Base-by-base conservation (phyloP, 2,888 invertebrate species). In the Leuctra nigra region DNA sequence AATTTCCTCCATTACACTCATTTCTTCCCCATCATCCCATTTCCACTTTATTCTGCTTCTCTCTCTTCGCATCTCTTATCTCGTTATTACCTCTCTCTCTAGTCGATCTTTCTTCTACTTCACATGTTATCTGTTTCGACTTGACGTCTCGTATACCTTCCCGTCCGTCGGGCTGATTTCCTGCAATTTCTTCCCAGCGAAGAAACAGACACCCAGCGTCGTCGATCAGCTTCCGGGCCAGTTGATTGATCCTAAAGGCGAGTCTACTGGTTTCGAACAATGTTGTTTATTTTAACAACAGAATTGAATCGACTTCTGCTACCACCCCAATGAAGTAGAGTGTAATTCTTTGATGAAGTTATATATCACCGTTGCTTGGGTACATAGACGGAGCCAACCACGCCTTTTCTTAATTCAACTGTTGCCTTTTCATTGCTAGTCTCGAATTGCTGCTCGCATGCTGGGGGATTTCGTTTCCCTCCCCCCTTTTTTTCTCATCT, bases 311-410 rank as follows among this genome's bases (percentile, higher is more conserved):
- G 11, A 29, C 29, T 29, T 29, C 29, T 11, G 29, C 29, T 6
- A 7, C 29, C 11, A 29, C 29, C 23, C 23, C 44, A 44, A 23
- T 23, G 23, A n/a, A 20, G 18, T 23, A 7, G 44, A 20, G 44
- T 22, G 22, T 18, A 44, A 7, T 44, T 44, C 23, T 20, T 44
- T 44, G 44, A 44, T 44, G 44, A 44, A 44, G 23, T 44, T 44
- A 44, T 44, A 22, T 44, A 29, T 20, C 44, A n/a, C 44, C 7
- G 11, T 44, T 20, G 20, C 4, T 23, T 20, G 18, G 20, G 44
- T 9, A 9, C 20, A 16, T 20, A 23, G 18, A 11, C n/a, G n/a
- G 13, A 20, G 4, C 38, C 9, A 9, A 38, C 44, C 44, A 44
- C 44, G 22, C 44, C 44, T 44, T 22, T 14, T 29, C 29, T 29